Evolutionary conservation across 2,113 vertebrate species (phyloP).

Genomic region (Dromiciops gliroides): DNA sequence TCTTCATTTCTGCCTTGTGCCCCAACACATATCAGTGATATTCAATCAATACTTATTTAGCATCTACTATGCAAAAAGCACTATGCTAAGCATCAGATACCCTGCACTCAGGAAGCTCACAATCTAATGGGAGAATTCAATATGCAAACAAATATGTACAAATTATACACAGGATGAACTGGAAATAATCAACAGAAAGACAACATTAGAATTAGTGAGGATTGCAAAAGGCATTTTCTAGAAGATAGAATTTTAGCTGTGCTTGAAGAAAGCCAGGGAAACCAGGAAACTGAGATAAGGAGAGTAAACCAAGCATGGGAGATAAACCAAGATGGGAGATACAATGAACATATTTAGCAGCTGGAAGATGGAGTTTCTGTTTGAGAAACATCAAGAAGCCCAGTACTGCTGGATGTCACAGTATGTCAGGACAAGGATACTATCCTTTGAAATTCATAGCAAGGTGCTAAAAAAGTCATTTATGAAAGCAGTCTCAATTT

Average conservation of each 20-base stretch:
- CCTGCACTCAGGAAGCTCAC: not conserved
- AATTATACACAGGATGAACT: not conserved
- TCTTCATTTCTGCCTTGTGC: not conserved
- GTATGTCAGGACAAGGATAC: not conserved
- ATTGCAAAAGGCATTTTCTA: not conserved
- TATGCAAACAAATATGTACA: not conserved
- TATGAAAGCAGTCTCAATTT: not conserved
- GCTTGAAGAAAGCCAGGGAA: not conserved
- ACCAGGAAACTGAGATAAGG: not conserved
- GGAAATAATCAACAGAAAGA: not conserved
- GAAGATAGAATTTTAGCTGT: not conserved
- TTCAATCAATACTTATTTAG: not conserved
- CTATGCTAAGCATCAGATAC: not conserved
- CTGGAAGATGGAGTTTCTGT: not conserved
- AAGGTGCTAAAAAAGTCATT: not conserved
- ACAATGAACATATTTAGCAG: not conserved
- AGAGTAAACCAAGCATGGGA: not conserved
- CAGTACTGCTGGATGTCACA: not conserved
- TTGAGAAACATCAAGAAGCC: not conserved
- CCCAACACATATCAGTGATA: not conserved
- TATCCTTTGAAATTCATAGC: not conserved
- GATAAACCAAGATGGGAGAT: not conserved
- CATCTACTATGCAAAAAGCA: not conserved
- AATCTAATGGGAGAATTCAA: not conserved
- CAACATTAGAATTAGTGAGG: not conserved